Evolutionary conservation across 2,113 vertebrate genomes (phyloP).

Genomic region (Eclectus roratus): DNA sequence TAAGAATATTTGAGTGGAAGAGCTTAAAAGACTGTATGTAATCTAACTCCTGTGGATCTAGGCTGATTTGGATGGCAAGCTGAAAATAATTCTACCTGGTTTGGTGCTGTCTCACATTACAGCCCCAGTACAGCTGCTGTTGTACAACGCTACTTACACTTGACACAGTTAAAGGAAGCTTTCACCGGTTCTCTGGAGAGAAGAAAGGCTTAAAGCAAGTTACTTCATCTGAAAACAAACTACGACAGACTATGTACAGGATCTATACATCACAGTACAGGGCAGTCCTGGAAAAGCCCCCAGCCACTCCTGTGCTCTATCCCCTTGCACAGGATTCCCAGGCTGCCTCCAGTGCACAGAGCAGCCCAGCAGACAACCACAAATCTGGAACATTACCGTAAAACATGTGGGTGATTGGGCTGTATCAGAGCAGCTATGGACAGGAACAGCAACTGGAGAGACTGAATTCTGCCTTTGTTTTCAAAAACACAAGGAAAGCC

Average conservation of each 20-base stretch:
- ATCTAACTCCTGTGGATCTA: neutral
- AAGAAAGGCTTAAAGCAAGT: neutral
- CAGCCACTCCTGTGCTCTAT: neutral
- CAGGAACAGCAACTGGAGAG: neutral
- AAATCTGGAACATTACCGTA: neutral
- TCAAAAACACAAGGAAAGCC: neutral
- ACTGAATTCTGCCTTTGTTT: neutral
- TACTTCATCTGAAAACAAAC: neutral
- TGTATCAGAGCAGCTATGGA: neutral
- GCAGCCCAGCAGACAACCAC: accelerated
- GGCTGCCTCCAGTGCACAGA: neutral
- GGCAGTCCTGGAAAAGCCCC: neutral
- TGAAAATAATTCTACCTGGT: neutral
- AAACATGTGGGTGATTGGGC: neutral
- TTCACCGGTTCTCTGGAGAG: neutral
- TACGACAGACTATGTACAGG: neutral
- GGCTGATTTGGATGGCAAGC: neutral
- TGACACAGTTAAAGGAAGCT: neutral
- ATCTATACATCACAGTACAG: neutral
- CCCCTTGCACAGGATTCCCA: neutral
- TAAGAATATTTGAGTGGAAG: neutral
- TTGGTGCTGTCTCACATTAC: neutral
- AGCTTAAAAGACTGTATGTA: neutral
- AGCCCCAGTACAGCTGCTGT: neutral
- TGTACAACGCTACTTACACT: neutral